phyloP scores from a whole-genome alignment of 2,113 vertebrate species.

The Perca fluviatilis region DNA sequence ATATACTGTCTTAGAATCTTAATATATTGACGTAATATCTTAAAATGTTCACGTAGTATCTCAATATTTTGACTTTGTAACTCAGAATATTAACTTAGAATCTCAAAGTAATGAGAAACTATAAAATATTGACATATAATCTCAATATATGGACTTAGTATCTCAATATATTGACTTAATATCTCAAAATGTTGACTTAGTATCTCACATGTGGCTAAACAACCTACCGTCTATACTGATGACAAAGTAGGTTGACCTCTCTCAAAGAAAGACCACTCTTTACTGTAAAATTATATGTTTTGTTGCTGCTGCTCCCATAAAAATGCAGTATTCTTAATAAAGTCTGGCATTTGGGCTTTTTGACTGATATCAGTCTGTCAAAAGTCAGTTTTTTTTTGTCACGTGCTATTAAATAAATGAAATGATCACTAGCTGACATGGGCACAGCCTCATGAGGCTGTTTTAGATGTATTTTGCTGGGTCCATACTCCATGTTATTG shows the following conservation, averaged over 20 bases:
- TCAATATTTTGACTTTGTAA: no score
- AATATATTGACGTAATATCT: no score
- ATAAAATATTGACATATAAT: no score
- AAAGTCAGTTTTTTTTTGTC: no score
- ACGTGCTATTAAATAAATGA: not conserved
- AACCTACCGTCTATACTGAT: not conserved
- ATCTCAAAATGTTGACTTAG: no score
- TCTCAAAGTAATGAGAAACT: no score
- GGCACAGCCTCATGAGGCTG: not conserved
- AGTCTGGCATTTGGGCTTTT: no score
- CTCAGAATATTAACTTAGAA: no score
- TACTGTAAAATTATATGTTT: not conserved
- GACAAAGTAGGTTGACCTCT: not conserved
- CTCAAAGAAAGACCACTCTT: not conserved
- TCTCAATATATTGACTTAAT: no score
- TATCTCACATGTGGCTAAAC: not conserved
- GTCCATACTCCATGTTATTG: constrained; percentile 76
- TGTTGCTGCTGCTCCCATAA: not conserved
- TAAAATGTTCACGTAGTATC: no score
- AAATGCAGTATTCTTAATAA: not conserved
- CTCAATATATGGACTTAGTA: no score
- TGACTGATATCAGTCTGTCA: not conserved
- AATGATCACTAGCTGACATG: not conserved
- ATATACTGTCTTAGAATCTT: no score
- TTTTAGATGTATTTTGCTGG: not conserved